These are phyloP conservation scores for Bufo gargarizans DNA, from an alignment of 2,113 vertebrate species.

Conservation along the genomic window DNA sequence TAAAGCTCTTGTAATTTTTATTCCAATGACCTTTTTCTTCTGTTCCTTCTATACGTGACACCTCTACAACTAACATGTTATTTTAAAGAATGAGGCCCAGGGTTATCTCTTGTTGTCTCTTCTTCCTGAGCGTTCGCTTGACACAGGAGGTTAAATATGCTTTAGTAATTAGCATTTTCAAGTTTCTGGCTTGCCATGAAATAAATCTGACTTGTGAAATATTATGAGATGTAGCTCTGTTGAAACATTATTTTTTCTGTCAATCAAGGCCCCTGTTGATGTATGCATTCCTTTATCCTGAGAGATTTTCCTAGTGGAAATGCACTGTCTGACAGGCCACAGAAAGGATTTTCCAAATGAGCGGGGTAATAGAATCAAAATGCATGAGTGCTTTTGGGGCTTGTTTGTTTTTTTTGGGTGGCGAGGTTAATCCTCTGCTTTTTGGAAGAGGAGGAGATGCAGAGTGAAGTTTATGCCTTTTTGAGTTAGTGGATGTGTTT, in stretches of 20 bases:
- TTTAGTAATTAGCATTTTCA: conserved; percentile 50
- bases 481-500: neutral
- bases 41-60: neutral
- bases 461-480: conserved; percentile 45
- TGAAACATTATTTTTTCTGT: conserved; percentile 53
- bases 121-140: neutral
- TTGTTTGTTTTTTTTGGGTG: conserved; percentile 54
- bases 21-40: neutral
- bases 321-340: conserved; percentile 51
- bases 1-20: neutral
- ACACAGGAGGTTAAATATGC: conserved; percentile 33
- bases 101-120: conserved; percentile 2
- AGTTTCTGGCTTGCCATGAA: conserved; percentile 25
- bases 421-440: conserved; percentile 48
- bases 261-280: conserved; percentile 46
- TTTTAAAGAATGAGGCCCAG: neutral
- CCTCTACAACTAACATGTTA: neutral
- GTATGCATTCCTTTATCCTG: conserved; percentile 53
- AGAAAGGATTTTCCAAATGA: conserved; percentile 55
- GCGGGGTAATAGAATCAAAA: conserved; percentile 46
- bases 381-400: conserved; percentile 51
- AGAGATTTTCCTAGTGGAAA: conserved; percentile 56
- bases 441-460: conserved; percentile 43
- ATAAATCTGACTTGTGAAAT: conserved; percentile 48
- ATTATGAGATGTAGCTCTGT: conserved; percentile 23